phyloP scores from a whole-genome alignment of 2,113 vertebrate species.

The Myxocyprinus asiaticus region DNA sequence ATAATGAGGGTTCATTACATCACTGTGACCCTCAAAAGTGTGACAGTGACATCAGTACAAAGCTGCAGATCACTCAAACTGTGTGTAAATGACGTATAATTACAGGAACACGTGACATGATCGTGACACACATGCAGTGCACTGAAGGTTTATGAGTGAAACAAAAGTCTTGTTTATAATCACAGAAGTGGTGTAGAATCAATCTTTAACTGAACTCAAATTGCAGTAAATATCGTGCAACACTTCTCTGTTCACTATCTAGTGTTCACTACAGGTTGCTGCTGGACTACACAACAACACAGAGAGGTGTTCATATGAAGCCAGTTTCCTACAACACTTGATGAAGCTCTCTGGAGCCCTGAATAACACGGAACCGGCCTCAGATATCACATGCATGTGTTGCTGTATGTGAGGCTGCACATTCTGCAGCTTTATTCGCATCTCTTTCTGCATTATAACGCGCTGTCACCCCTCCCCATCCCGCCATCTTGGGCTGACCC shows the following conservation, averaged over 20 bases:
- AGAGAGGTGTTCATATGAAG: background rate
- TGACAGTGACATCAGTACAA: too few species aligned
- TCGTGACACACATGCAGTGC: background rate
- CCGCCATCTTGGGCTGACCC: slow-evolving; percentile 87
- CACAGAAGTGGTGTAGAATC: too few species aligned
- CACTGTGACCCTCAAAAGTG: too few species aligned
- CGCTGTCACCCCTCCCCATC: slow-evolving; percentile 73
- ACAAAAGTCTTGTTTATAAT: background rate
- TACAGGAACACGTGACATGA: background rate
- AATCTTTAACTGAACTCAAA: background rate
- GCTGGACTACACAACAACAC: background rate
- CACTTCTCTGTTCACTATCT: slow-evolving; percentile 12
- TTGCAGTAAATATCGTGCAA: background rate
- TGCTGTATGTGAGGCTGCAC: background rate
- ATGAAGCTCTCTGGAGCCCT: background rate
- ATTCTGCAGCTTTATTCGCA: slow-evolving; percentile 17
- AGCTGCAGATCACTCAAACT: background rate
- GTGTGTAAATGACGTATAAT: background rate
- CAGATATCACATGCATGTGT: too few species aligned
- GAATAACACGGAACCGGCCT: background rate
- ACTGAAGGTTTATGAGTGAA: background rate
- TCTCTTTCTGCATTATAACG: slow-evolving; percentile 16
- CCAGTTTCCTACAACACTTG: too few species aligned
- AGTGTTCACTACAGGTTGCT: slow-evolving; percentile 34
- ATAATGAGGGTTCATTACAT: too few species aligned